Evolutionary conservation across 2,797 vertebrate genomes (phyloP), one percentile per base, ranked within the genome.

Genomic region (Pelodytes ibericus): DNA sequence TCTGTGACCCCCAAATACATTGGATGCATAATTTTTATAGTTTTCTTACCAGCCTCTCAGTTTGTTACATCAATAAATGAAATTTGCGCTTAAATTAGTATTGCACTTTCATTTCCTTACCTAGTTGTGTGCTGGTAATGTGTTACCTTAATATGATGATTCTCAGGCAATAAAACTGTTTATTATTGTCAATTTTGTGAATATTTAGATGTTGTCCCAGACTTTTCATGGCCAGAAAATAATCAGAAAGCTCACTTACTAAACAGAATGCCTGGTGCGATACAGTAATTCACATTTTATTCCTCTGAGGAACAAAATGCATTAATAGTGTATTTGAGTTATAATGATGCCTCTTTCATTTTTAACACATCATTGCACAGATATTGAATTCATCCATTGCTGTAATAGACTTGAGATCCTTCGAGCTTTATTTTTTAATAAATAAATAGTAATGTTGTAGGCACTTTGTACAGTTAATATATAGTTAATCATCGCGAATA

Each of bases 381-480:
- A 93, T 95, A 96, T 93, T 94, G 91, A 95, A 96, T 93, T 90
- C 90, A 93, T 96, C 93, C 90, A 89, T 95, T 97, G 89, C 88
- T 87, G 88, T 94, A 94, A 96, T 94, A 92, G 90, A 92, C 85
- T 88, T 86, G 63, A 86, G 86, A 80, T 88, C 87, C 83, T 84
- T 29, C 7, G 87, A 92, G 89, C 86, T 86, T 88, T 90, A 80
- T 68, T 83, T 92, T 85, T 83, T 75, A 80, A 81, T 81, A 81
- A 81, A 83, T 67, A 71, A 81, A 69, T 79, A 73, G 68, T 69
- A 73, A 73, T 63, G 26, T 59, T 68, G 44, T 61, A 73, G 64
- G 47, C 70, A 66, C 69, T 60, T 72, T 67, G 68, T 65, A 66
- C 41, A 68, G 53, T 68, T 72, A 63, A 73, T 79, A 61, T 68